phyloP scores from a whole-genome alignment of 2,113 vertebrate species.

The Gadus macrocephalus region DNA sequence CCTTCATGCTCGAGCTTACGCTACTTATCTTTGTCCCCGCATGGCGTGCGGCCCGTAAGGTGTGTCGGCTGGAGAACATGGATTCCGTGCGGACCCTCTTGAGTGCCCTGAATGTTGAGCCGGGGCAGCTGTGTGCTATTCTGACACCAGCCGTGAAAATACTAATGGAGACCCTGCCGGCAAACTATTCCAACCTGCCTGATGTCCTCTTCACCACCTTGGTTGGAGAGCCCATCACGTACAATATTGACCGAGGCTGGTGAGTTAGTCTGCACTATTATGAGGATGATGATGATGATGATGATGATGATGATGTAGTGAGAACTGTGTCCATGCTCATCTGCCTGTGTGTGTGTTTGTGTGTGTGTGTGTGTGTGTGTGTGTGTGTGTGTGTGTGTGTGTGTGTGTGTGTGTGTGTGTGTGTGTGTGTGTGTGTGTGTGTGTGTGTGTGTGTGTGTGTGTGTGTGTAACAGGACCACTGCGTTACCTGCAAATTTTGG shows the following conservation, averaged over 20 bases:
- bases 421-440: too few relatives aligned
- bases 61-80: slow-evolving; percentile 61
- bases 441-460: slow-evolving; percentile 5
- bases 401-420: background rate
- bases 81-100: slow-evolving; percentile 34
- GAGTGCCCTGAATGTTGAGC: slow-evolving; percentile 38
- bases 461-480: slow-evolving; percentile 50
- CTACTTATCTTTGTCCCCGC: background rate
- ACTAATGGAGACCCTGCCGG: slow-evolving; percentile 35
- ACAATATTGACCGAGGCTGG: slow-evolving; percentile 57
- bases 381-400: background rate
- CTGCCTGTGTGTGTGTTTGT: background rate
- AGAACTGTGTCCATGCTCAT: too few relatives aligned
- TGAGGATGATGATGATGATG: background rate
- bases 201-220: slow-evolving; percentile 53
- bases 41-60: slow-evolving; percentile 43
- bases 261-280: slow-evolving; percentile 26
- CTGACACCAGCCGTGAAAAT: slow-evolving; percentile 47
- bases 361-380: background rate
- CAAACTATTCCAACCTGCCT: slow-evolving; percentile 32
- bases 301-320: background rate
- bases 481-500: slow-evolving; percentile 43
- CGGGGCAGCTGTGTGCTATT: slow-evolving; percentile 56
- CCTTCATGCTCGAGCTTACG: too few relatives aligned
- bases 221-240: slow-evolving; percentile 65